Evolutionary conservation across 2,797 vertebrate genomes (phyloP), one percentile per base, ranked within the genome.

Genomic region (Diplodus sargus): DNA sequence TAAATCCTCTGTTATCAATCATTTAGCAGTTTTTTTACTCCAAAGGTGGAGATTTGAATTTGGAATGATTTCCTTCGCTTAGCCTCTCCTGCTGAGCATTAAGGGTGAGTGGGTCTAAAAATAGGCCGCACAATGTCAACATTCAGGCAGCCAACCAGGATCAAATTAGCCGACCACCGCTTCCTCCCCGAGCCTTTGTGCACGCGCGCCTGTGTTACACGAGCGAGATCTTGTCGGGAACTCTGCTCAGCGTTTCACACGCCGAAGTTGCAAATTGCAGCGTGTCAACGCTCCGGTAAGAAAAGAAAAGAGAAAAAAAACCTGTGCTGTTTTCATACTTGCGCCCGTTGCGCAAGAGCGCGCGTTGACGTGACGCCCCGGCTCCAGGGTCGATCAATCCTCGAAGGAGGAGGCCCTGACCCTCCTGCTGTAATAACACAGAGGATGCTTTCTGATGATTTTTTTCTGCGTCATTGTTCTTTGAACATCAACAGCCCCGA

Each of bases 81-180:
- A 3, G 18, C 30, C 9, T 66, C 22, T 59, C 67, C 63, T 70
- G 42, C 75, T 14, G 74, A 87, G 69, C 52, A 74, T 83, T 60
- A 52, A 16, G 13, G 13, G 28, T 79, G 78, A 87, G 78, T 64
- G 67, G 25, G 13, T 70, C 85, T 89, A 89, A 89, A 90, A 88
- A 90, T 90, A 91, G 79, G 18, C 47, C 0, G 8, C 4, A 54
- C 78, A 84, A 79, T 78, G 86, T 92, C 84, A 89, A 91, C 89
- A 87, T 78, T 85, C 65, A 58, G 71, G 83, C 75, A n/a, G 54
- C 74, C 74, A 87, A 79, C 53, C 60, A 12, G 64, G 81, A 85
- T 88, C 82, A 60, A 87, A 90, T 91, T 83, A 87, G 76, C 63
- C 1, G 28, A 75, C 76, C 52, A 3, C 69, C 53, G 78, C 77